Base-by-base conservation (phyloP, 1,140 invertebrate species). In the Halyomorpha halys region DNA sequence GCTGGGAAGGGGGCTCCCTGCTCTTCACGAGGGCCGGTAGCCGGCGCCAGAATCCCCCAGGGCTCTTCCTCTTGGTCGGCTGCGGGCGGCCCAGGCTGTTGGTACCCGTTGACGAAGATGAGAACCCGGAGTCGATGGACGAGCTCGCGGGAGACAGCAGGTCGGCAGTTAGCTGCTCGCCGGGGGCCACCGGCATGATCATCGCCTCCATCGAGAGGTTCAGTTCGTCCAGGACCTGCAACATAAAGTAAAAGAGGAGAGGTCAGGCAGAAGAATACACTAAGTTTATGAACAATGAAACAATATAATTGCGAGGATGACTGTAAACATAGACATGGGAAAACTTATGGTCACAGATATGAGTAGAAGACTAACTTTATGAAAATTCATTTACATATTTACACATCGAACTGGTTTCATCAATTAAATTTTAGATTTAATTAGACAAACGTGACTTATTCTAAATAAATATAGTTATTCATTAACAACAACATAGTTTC, bases 161-260 rank as follows among this genome's bases (percentile, higher is more conserved):
- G 39, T 64, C 63, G 1, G 63, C 49, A 16, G 61, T 66, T 49
- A 21, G 64, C 59, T 44, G 45, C 56, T 63, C 67, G 51, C 45
- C 63, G 23, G 39, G 66, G 53, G 56, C 47, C 54, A 59, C 61
- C 51, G 86, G 88, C 87, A 90, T 90, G 61, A 90, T 75, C 89
- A 92, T 91, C 51, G 87, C 87, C 76, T 92, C 90, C 34, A 90
- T 85, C 68, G 89, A 88, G 39, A 92, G 78, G 78, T 92, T 92
- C 45, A 92, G 76, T 73, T 92, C 87, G 39, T 88, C 89, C 60
- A 92, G 80, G 63, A 91, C 87, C 70, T 86, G 80, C 25, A 68
- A 65, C 47, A 49, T 6, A 2, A 13, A 11, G 11, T 3, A 9
- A 9, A 13, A 13, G 34, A 30, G 27, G 8, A 30, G 27, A 30